Conservation (phyloP, 2,113 vertebrate genomes). For the Natator depressus region DNA sequence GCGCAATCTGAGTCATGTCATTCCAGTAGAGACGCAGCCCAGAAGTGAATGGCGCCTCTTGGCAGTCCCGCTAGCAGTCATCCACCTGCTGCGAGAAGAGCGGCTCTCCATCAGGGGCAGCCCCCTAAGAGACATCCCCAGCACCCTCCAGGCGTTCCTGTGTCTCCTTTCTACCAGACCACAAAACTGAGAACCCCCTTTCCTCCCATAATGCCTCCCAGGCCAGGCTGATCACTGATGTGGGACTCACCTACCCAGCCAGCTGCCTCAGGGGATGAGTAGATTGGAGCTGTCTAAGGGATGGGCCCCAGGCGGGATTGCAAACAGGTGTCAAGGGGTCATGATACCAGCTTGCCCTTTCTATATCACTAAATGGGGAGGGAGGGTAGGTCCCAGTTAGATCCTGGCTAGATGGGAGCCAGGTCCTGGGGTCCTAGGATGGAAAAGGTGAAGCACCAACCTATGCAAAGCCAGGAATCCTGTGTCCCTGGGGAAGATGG, state of each 20-base stretch:
- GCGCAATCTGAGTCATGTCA: not conserved
- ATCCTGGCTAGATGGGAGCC: not conserved
- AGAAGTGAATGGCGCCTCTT: not conserved
- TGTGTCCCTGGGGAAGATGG: not conserved
- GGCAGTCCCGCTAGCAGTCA: not conserved
- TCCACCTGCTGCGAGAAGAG: not conserved
- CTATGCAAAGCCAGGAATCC: not conserved
- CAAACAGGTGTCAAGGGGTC: not conserved
- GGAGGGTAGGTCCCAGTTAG: too few relatives aligned
- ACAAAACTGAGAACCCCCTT: not conserved
- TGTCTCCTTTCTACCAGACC: not conserved
- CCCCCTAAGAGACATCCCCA: not conserved
- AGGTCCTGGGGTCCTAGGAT: not conserved
- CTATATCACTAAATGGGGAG: not conserved
- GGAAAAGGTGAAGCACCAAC: not conserved
- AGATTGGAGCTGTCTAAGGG: too few relatives aligned
- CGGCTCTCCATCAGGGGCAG: not conserved
- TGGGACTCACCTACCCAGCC: not conserved
- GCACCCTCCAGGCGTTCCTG: not conserved
- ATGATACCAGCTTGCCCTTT: not conserved
- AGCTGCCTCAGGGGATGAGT: rapidly evolving
- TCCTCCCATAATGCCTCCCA: not conserved
- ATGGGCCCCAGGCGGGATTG: not conserved
- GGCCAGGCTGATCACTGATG: not conserved
- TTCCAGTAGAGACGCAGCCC: not conserved